phyloP scores from a whole-genome alignment of 2,888 invertebrate genomes.

The Agrypnus murinus region DNA sequence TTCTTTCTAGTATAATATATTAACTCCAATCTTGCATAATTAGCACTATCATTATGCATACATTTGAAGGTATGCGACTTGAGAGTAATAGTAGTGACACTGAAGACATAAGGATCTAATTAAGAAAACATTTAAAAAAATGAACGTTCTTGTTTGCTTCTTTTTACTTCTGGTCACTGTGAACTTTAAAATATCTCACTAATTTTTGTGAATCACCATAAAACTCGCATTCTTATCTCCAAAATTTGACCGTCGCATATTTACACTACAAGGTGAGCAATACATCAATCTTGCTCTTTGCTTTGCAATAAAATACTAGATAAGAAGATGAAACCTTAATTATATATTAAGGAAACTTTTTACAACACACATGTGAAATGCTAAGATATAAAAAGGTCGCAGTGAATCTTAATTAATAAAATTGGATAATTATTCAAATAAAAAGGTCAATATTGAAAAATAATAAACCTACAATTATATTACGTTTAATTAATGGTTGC shows the following conservation, averaged over 20 bases:
- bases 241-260: slow-evolving; percentile 24
- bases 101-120: slow-evolving; percentile 16
- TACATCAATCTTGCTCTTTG: neutral
- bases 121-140: slow-evolving; percentile 11
- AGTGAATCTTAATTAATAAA: neutral
- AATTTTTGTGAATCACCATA: neutral
- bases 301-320: slow-evolving; percentile 23
- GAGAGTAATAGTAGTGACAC: neutral
- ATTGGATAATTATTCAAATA: neutral
- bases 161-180: neutral
- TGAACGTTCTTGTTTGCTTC: neutral
- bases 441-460: too few relatives aligned
- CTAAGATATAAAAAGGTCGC: neutral
- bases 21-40: slow-evolving; percentile 21
- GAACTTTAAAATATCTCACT: neutral
- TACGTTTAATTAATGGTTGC: neutral
- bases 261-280: slow-evolving; percentile 16
- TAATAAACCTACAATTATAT: too few relatives aligned
- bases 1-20: slow-evolving; percentile 13
- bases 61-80: slow-evolving; percentile 22
- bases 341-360: neutral
- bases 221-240: neutral
- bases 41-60: slow-evolving; percentile 25
- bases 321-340: slow-evolving; percentile 26
- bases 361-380: slow-evolving; percentile 2